Conservation (phyloP, 2,888 invertebrate species). For the Lordiphosa andalusiaca region DNA sequence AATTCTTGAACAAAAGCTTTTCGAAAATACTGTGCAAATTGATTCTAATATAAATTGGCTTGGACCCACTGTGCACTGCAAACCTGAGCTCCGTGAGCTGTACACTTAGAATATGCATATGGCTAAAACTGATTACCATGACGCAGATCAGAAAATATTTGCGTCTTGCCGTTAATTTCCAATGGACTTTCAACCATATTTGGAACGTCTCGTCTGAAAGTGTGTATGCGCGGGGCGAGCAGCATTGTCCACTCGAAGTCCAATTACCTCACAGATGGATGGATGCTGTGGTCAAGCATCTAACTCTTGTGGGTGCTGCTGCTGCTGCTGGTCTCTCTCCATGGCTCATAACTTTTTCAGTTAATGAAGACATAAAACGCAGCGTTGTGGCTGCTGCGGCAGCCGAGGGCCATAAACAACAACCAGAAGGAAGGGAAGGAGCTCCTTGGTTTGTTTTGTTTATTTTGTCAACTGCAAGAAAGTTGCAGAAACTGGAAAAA, state of each 20-base stretch:
- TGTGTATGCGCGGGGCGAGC: neutral
- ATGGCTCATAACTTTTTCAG: conserved; percentile 73
- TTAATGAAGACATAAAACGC: conserved; percentile 78
- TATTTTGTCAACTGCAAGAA: conserved; percentile 57
- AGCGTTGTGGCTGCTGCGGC: conserved; percentile 43
- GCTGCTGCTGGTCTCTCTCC: conserved; percentile 12
- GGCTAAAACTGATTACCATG: conserved; percentile 66
- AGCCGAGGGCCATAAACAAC: conserved; percentile 40
- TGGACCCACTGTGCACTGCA: conserved; percentile 10
- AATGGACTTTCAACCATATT: conserved; percentile 2
- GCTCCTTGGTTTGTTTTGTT: conserved; percentile 55
- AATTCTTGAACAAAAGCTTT: too few relatives aligned
- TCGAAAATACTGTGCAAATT: too few relatives aligned
- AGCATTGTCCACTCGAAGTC: conserved; percentile 60
- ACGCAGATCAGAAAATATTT: conserved; percentile 62
- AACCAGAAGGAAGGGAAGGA: conserved; percentile 10
- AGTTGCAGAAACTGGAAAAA: conserved; percentile 48
- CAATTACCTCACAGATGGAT: conserved; percentile 59
- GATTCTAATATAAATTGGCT: neutral
- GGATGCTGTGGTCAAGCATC: conserved; percentile 51
- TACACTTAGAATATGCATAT: conserved; percentile 25
- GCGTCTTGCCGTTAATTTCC: conserved; percentile 28
- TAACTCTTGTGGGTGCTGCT: conserved; percentile 8
- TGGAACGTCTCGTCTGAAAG: conserved; percentile 1
- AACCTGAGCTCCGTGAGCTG: conserved; percentile 2